Percentiles rank a stretch among this genome's conserved stretches.
phyloP scores from a whole-genome alignment of 53 echinoderm and acorn worm genomes.

The Stichopus horrens region DNA sequence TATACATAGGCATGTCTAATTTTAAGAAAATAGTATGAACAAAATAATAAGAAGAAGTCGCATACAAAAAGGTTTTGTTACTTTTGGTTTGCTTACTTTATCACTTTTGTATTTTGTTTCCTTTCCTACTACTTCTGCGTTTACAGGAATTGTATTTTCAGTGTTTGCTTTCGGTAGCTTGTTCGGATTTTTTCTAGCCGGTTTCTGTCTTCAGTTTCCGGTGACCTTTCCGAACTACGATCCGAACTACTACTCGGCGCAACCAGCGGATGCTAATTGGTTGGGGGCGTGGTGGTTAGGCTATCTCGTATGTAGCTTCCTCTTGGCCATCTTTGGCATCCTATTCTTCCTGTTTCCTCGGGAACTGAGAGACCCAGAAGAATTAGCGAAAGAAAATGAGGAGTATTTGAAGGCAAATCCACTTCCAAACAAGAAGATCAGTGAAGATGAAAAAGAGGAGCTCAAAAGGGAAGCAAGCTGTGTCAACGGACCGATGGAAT shows the following conservation, averaged over 20 bases:
- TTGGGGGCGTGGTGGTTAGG: constrained; percentile 44
- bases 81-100: background rate
- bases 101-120: background rate
- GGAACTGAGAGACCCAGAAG: constrained; percentile 20
- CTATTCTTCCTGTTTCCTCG: constrained; percentile 38
- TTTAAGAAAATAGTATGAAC: too few relatives aligned
- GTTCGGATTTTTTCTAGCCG: constrained; percentile 37
- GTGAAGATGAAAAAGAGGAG: background rate
- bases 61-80: background rate
- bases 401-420: constrained; percentile 26
- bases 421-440: background rate
- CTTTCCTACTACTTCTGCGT: background rate
- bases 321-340: background rate
- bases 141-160: constrained; percentile 24
- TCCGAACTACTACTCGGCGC: constrained; percentile 23
- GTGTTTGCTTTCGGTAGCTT: constrained; percentile 34
- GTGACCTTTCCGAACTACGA: constrained; percentile 32
- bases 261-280: constrained; percentile 29
- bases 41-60: too few relatives aligned
- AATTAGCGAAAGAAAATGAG: background rate
- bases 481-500: constrained; percentile 7
- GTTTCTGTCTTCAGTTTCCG: constrained; percentile 34
- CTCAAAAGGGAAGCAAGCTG: background rate
- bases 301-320: constrained; percentile 24
- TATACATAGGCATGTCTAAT: too few relatives aligned